phyloP scores from a whole-genome alignment of 2,797 vertebrate species.

The Oreochromis mossambicus region DNA sequence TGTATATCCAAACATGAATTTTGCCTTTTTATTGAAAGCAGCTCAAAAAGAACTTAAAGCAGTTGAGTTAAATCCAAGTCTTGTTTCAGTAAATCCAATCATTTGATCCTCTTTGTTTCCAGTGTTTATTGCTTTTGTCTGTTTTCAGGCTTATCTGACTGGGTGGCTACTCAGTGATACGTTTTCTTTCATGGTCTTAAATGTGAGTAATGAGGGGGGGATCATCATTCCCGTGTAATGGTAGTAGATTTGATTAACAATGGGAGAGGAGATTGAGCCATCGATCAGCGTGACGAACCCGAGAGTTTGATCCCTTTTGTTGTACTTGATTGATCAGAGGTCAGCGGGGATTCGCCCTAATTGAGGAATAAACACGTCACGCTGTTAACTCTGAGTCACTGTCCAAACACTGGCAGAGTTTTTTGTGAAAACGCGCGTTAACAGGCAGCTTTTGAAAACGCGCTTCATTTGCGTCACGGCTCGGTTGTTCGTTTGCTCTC shows the following conservation, averaged over 20 bases:
- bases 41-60: not conserved
- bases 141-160: conserved; percentile 31
- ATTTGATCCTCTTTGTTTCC: conserved; percentile 13
- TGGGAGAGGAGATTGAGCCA: not conserved
- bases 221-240: conserved; percentile 48
- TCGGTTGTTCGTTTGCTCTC: conserved; percentile 69
- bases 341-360: conserved; percentile 30
- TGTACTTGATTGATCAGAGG: conserved; percentile 49
- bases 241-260: conserved; percentile 26
- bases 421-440: conserved; percentile 49
- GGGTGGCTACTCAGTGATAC: not conserved
- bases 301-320: conserved; percentile 60
- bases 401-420: conserved; percentile 26
- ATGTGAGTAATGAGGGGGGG: conserved; percentile 53
- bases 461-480: conserved; percentile 71
- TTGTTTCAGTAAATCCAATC: conserved; percentile 25
- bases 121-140: conserved; percentile 24
- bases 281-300: conserved; percentile 57
- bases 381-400: conserved; percentile 52
- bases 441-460: conserved; percentile 46
- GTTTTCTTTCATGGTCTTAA: not conserved
- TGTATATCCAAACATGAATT: not conserved
- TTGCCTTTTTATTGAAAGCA: not conserved
- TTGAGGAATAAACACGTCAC: conserved; percentile 38
- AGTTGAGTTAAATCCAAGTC: not conserved